Conservation (phyloP, 2,888 invertebrate species). For the Eupithecia tripunctaria region DNA sequence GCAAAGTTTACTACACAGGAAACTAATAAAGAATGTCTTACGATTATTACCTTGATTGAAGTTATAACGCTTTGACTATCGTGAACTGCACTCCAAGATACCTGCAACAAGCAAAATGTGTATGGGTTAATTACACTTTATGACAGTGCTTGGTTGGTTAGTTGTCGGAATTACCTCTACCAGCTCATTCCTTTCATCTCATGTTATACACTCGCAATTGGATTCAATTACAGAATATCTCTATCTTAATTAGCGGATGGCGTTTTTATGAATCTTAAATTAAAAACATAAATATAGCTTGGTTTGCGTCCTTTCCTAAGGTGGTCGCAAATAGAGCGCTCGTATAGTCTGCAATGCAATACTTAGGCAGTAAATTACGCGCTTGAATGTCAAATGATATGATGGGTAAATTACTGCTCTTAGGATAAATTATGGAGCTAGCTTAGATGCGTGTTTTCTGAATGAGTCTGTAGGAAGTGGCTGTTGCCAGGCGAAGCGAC, state of each 20-base stretch:
- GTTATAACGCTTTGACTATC: constrained; percentile 51
- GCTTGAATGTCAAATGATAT: constrained; percentile 26
- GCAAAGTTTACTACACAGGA: background rate
- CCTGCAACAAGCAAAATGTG: constrained; percentile 59
- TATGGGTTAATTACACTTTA: constrained; percentile 45
- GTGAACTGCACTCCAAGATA: constrained; percentile 49
- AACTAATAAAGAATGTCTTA: background rate
- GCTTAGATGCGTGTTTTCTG: constrained; percentile 20
- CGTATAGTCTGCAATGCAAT: background rate
- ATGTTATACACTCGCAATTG: constrained; percentile 36
- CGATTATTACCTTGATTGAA: constrained; percentile 61
- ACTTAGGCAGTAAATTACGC: background rate
- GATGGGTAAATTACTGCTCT: constrained; percentile 37
- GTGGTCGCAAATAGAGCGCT: constrained; percentile 13
- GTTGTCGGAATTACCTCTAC: background rate
- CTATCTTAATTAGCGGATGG: constrained; percentile 61
- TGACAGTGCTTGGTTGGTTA: constrained; percentile 17
- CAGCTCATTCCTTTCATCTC: constrained; percentile 17
- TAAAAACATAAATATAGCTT: constrained; percentile 19
- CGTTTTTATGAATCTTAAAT: constrained; percentile 43
- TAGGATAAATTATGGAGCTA: constrained; percentile 26
- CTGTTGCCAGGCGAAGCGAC: constrained; percentile 50
- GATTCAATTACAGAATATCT: constrained; percentile 53
- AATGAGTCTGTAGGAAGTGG: constrained; percentile 45
- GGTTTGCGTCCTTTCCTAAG: constrained; percentile 17